These are phyloP conservation scores for Trachurus trachurus DNA, from an alignment of 2,797 vertebrate genomes.

Conservation along the genomic window DNA sequence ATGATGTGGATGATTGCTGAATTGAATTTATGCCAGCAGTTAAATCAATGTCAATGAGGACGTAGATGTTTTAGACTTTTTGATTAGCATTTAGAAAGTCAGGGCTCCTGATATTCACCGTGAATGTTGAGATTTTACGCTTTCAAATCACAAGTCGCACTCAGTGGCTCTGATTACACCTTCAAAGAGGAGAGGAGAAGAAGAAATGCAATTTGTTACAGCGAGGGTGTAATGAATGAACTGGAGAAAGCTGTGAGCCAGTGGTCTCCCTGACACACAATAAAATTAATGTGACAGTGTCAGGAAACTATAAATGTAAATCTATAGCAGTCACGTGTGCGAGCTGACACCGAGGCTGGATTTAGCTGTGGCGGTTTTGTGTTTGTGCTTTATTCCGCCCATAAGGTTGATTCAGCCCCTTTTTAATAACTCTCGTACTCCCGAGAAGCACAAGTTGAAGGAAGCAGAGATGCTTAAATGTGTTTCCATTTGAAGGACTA, in stretches of 20 bases:
- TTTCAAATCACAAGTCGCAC: slow-evolving; percentile 42
- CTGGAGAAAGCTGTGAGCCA: slow-evolving; percentile 34
- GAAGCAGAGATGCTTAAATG: slow-evolving; percentile 72
- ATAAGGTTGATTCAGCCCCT: slow-evolving; percentile 57
- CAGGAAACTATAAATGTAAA: slow-evolving; percentile 63
- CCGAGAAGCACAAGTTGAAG: slow-evolving; percentile 62
- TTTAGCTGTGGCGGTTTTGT: slow-evolving; percentile 32
- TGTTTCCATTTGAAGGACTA: slow-evolving; percentile 82
- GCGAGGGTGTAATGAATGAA: slow-evolving; percentile 43
- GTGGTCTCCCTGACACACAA: slow-evolving; percentile 43
- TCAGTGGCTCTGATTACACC: slow-evolving; percentile 41
- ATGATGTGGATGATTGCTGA: slow-evolving; percentile 73
- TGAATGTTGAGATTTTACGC: slow-evolving; percentile 49
- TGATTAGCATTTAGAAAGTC: slow-evolving; percentile 70
- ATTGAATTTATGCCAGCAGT: slow-evolving; percentile 76
- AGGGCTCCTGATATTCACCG: slow-evolving; percentile 33
- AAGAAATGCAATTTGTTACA: slow-evolving; percentile 55
- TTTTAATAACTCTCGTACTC: slow-evolving; percentile 72
- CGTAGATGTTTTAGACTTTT: slow-evolving; percentile 68
- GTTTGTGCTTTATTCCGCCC: slow-evolving; percentile 49
- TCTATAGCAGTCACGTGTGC: slow-evolving; percentile 43
- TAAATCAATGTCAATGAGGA: slow-evolving; percentile 81
- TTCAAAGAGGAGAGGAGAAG: slow-evolving; percentile 36
- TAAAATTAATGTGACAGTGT: slow-evolving; percentile 50
- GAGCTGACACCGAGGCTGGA: slow-evolving; percentile 39